Percentiles rank a stretch among this genome's conserved stretches.
Evolutionary conservation across 2,797 vertebrate genomes (phyloP).

Genomic region (Harpagifer antarcticus): DNA sequence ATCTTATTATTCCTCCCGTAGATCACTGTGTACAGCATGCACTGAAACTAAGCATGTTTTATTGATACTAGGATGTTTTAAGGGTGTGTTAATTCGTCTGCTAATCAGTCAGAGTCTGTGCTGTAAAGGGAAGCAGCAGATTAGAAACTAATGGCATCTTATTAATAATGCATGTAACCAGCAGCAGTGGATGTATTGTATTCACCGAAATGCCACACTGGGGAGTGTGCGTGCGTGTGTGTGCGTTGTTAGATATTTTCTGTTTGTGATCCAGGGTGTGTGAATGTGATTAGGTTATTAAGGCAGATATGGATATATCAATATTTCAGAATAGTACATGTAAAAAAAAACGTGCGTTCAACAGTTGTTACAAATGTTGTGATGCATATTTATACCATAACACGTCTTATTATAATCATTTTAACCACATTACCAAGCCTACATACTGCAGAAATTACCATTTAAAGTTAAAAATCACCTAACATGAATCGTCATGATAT

Average conservation of each 20-base stretch:
- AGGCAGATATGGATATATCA: background rate
- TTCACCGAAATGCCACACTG: constrained; percentile 33
- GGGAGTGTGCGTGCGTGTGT: background rate
- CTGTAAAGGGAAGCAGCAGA: constrained; percentile 46
- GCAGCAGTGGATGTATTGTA: constrained; percentile 40
- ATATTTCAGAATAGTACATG: background rate
- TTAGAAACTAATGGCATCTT: constrained; percentile 50
- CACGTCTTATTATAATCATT: background rate
- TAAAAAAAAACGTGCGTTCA: background rate
- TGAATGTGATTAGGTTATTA: background rate
- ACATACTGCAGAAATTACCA: background rate
- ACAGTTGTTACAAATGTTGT: no score
- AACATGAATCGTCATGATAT: background rate
- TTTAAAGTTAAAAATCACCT: background rate
- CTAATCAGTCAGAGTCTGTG: constrained; percentile 22
- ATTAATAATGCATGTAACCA: constrained; percentile 64
- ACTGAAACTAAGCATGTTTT: background rate
- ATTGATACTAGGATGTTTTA: constrained; percentile 10
- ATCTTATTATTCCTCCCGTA: background rate
- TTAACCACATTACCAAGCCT: background rate
- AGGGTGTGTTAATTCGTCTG: constrained; percentile 6
- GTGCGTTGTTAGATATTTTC: background rate
- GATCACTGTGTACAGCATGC: background rate
- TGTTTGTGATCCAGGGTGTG: background rate
- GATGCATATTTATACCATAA: background rate